Evolutionary conservation across 1,140 invertebrate genomes (phyloP).

Genomic region (Drosophila ercepeae): DNA sequence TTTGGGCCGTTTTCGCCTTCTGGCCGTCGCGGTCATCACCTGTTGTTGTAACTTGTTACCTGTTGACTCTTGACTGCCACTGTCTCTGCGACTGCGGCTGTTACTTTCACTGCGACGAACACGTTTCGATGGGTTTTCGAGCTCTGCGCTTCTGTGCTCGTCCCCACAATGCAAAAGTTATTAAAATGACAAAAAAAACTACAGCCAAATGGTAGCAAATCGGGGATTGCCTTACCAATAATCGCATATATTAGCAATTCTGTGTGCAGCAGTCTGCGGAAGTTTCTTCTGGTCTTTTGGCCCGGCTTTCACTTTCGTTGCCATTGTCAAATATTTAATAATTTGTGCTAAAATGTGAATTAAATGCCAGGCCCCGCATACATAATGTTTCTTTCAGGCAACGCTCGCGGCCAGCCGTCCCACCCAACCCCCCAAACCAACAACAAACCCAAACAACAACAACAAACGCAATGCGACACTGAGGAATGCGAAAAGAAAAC

Average conservation of each 20-base stretch:
- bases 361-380: slow-evolving; percentile 50
- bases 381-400: slow-evolving; percentile 50
- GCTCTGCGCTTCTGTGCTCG: slow-evolving; percentile 8
- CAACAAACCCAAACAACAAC: slow-evolving; percentile 10
- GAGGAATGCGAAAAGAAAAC: slow-evolving; percentile 77
- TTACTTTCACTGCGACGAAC: slow-evolving; percentile 75
- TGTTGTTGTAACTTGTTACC: slow-evolving; percentile 12
- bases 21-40: slow-evolving; percentile 48
- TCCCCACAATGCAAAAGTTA: slow-evolving; percentile 57
- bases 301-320: slow-evolving; percentile 74
- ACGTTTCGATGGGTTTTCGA: slow-evolving; percentile 55
- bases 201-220: slow-evolving; percentile 15
- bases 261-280: slow-evolving; percentile 39
- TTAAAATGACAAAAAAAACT: slow-evolving; percentile 63
- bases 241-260: slow-evolving; percentile 79
- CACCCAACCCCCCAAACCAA: background rate
- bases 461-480: slow-evolving; percentile 47
- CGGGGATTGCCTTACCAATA: slow-evolving; percentile 56
- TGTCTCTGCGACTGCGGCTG: slow-evolving; percentile 59
- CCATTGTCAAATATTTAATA: slow-evolving; percentile 74
- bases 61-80: slow-evolving; percentile 16
- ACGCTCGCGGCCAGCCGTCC: background rate
- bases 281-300: slow-evolving; percentile 45
- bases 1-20: slow-evolving; percentile 20
- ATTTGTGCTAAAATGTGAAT: slow-evolving; percentile 77